Conservation (phyloP, 2,113 vertebrate species). For the Amazona guildingii region DNA sequence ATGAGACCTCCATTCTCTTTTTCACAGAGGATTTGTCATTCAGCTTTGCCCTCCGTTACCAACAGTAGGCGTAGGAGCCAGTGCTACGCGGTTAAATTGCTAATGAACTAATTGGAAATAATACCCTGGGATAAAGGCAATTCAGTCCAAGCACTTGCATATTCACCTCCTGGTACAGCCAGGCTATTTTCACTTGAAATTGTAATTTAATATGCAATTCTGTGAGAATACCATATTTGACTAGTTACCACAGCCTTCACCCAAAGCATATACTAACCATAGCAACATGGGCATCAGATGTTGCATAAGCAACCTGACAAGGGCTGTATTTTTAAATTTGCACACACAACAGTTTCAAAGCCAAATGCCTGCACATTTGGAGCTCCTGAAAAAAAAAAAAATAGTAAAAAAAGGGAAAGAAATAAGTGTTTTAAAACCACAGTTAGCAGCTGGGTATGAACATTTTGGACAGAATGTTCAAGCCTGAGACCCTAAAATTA, state of each 20-base stretch:
- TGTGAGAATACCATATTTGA: conserved; percentile 67
- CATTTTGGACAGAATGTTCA: neutral
- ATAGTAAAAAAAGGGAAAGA: neutral
- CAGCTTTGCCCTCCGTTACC: neutral
- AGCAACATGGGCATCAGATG: conserved; percentile 70
- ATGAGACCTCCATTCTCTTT: neutral
- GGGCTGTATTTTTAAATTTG: conserved; percentile 56
- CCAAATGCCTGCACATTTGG: conserved; percentile 55
- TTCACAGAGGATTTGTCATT: neutral
- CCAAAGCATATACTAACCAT: conserved; percentile 68
- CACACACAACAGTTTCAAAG: conserved; percentile 49
- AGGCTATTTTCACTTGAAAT: conserved; percentile 22
- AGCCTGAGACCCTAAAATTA: neutral
- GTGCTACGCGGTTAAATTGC: neutral
- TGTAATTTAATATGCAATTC: conserved; percentile 70
- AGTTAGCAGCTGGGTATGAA: neutral
- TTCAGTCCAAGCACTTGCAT: conserved; percentile 1
- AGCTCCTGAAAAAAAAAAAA: neutral
- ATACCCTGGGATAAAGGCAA: neutral
- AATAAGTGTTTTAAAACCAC: neutral
- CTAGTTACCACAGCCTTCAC: conserved; percentile 67
- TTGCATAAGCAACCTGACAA: conserved; percentile 53
- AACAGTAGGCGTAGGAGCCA: neutral
- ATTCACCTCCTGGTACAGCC: neutral
- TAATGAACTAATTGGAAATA: neutral